phyloP scores from a whole-genome alignment of 2,797 vertebrate genomes.

The Enoplosus armatus region DNA sequence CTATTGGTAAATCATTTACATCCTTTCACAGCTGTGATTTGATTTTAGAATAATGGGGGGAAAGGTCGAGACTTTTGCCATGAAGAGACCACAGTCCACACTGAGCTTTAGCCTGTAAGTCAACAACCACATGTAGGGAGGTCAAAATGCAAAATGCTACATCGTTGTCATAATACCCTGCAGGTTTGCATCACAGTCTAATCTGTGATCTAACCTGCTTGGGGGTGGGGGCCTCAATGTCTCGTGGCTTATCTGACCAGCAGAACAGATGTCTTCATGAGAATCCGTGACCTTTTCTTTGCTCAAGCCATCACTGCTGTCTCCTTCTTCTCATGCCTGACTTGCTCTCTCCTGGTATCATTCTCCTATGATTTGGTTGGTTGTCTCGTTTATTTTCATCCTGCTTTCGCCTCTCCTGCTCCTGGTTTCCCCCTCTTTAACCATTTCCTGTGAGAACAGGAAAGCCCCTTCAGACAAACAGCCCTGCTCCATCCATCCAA shows the following conservation, averaged over 20 bases:
- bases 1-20: constrained; percentile 27
- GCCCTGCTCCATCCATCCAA: constrained; percentile 57
- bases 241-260: constrained; percentile 46
- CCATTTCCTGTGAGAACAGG: constrained; percentile 74
- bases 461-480: constrained; percentile 73
- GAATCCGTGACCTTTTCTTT: constrained; percentile 48
- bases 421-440: constrained; percentile 45
- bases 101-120: constrained; percentile 52
- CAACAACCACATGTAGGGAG: constrained; percentile 57
- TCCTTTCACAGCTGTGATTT: constrained; percentile 33
- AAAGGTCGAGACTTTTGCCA: constrained; percentile 26
- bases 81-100: constrained; percentile 24
- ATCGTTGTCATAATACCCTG: constrained; percentile 15
- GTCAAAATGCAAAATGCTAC: constrained; percentile 32
- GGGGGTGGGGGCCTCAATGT: no score
- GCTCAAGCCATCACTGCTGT: constrained; percentile 25
- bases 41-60: constrained; percentile 27
- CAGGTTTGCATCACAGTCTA: constrained; percentile 48
- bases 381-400: constrained; percentile 56
- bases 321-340: constrained; percentile 15
- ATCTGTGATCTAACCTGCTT: constrained; percentile 48
- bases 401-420: constrained; percentile 32
- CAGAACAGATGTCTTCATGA: constrained; percentile 44
- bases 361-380: constrained; percentile 22
- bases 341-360: constrained; percentile 16